Evolutionary conservation across 2,888 invertebrate species (phyloP).

Genomic region (Pseudococcus longispinus): DNA sequence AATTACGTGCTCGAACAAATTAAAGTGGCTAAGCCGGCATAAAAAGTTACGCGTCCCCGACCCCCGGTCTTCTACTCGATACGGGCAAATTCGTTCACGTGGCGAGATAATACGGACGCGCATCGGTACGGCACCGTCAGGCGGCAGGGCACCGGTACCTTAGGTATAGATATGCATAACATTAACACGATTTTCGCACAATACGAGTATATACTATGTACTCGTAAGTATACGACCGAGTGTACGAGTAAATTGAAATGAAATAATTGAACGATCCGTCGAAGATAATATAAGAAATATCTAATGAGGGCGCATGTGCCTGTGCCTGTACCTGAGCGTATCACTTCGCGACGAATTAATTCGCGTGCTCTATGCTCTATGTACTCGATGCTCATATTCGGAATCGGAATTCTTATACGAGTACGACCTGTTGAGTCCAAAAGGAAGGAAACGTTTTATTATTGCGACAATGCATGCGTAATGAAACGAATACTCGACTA

Average conservation of each 20-base stretch:
- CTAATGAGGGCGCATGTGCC: constrained; percentile 27
- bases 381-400: background rate
- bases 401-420: background rate
- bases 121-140: background rate
- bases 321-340: background rate
- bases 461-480: constrained; percentile 33
- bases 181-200: constrained; percentile 3
- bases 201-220: background rate
- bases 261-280: constrained; percentile 1
- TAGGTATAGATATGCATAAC: background rate
- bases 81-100: constrained; percentile 3
- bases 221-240: background rate
- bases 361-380: constrained; percentile 1
- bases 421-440: constrained; percentile 7
- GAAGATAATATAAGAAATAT: background rate
- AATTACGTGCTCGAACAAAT: constrained; percentile 22
- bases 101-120: background rate
- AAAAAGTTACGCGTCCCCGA: background rate
- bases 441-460: constrained; percentile 23
- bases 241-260: background rate
- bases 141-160: background rate
- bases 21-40: background rate
- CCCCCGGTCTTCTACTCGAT: background rate
- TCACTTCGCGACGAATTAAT: constrained; percentile 12
- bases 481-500: constrained; percentile 1